Percentiles rank a stretch among this genome's conserved stretches.
These are phyloP conservation scores for Rotaria macrura DNA, from an alignment of 2,888 invertebrate genomes.

Conservation along the genomic window DNA sequence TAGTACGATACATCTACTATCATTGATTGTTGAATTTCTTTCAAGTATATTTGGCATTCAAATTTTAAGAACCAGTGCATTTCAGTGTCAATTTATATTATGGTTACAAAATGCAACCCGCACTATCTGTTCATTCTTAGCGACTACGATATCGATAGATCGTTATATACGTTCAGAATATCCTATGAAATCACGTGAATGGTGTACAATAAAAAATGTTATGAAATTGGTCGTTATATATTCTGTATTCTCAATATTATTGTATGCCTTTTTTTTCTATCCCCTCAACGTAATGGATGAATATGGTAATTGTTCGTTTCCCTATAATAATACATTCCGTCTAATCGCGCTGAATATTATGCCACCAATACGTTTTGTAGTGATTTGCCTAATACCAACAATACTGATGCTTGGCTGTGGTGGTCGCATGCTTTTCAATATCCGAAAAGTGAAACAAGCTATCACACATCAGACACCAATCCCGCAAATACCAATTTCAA, in stretches of 20 bases:
- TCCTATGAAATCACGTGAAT: neutral
- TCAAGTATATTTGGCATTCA: neutral
- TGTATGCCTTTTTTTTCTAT: neutral
- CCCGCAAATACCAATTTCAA: neutral
- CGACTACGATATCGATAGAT: neutral
- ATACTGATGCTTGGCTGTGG: neutral
- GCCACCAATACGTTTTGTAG: neutral
- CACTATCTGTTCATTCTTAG: neutral
- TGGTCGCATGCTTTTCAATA: neutral
- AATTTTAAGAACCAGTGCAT: neutral
- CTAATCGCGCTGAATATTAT: neutral
- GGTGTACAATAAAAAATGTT: neutral
- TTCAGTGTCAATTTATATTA: neutral
- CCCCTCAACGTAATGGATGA: neutral
- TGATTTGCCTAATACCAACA: neutral
- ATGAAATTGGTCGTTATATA: neutral
- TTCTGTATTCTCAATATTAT: neutral
- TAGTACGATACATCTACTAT: neutral
- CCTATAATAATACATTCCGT: neutral
- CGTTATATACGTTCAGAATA: neutral
- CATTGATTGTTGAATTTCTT: neutral
- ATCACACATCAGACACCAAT: neutral
- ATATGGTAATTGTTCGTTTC: neutral
- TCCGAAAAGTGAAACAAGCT: neutral
- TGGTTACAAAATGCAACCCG: neutral